phyloP scores from a whole-genome alignment of 2,797 vertebrate genomes.

The Selene dorsalis region DNA sequence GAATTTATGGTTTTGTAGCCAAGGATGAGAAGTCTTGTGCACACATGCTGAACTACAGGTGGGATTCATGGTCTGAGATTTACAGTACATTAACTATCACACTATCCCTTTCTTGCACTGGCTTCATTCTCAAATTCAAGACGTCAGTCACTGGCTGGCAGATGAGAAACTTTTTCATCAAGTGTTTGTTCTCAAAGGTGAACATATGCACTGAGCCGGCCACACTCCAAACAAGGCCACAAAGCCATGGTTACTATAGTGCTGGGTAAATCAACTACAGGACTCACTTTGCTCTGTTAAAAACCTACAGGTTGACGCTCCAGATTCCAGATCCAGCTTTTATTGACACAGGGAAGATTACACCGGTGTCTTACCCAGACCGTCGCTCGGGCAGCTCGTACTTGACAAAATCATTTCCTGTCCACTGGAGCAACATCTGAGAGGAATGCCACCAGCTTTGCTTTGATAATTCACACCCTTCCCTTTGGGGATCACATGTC shows the following conservation, averaged over 20 bases:
- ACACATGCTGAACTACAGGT: neutral
- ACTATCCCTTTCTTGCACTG: neutral
- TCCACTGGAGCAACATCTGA: neutral
- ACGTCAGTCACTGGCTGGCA: neutral
- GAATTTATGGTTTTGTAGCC: too few species aligned
- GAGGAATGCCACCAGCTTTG: neutral
- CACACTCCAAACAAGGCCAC: conserved; percentile 42
- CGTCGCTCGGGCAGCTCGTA: neutral
- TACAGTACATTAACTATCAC: neutral
- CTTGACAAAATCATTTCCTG: neutral
- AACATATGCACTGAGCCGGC: conserved; percentile 8
- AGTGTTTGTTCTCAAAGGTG: neutral
- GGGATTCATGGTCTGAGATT: neutral
- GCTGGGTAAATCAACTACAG: conserved; percentile 77
- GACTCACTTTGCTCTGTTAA: conserved; percentile 24
- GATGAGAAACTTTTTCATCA: neutral
- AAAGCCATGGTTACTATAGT: conserved; percentile 63
- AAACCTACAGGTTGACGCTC: conserved; percentile 39
- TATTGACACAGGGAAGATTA: conserved; percentile 5
- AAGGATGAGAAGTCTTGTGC: neutral
- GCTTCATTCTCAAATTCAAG: neutral
- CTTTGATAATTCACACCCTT: neutral
- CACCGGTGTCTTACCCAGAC: neutral
- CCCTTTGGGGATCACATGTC: conserved; percentile 39
- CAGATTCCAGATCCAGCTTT: conserved; percentile 18